phyloP scores from a whole-genome alignment of 1,140 invertebrate genomes.

The Paraescarpia echinospica region DNA sequence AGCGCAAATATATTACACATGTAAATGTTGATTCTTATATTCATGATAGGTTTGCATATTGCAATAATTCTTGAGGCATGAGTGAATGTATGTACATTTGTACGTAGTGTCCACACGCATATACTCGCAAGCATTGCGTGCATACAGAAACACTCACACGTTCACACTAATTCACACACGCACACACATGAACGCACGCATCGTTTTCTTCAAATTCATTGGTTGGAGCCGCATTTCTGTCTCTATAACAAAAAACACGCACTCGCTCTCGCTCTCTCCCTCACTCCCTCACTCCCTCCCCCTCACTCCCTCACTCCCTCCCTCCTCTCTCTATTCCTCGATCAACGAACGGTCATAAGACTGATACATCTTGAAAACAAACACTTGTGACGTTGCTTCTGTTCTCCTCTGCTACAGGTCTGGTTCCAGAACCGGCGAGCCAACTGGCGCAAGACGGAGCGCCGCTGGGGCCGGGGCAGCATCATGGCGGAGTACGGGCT shows the following conservation, averaged over 20 bases:
- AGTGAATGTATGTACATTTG: neutral
- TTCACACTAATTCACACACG: too few relatives aligned
- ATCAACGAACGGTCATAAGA: too few relatives aligned
- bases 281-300: too few relatives aligned
- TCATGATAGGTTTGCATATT: neutral
- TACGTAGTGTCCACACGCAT: neutral
- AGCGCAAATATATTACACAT: neutral
- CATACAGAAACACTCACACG: neutral
- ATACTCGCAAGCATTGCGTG: neutral
- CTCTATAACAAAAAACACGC: too few relatives aligned
- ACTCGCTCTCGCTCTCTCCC: too few relatives aligned
- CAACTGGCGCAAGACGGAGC: constrained; percentile 99
- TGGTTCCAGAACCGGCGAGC: constrained; percentile 99
- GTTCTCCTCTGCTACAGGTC: constrained; percentile 68
- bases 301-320: too few relatives aligned
- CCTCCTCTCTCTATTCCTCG: too few relatives aligned
- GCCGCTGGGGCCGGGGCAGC: constrained; percentile 88
- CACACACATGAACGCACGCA: too few relatives aligned
- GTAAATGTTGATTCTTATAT: neutral
- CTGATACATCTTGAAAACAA: neutral
- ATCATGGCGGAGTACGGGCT: constrained; percentile 85
- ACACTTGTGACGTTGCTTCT: neutral
- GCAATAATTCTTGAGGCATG: neutral
- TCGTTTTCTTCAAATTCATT: too few relatives aligned
- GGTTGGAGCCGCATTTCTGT: too few relatives aligned